Evolutionary conservation across 2,888 invertebrate species (phyloP).

Genomic region (Hyposoter didymator): DNA sequence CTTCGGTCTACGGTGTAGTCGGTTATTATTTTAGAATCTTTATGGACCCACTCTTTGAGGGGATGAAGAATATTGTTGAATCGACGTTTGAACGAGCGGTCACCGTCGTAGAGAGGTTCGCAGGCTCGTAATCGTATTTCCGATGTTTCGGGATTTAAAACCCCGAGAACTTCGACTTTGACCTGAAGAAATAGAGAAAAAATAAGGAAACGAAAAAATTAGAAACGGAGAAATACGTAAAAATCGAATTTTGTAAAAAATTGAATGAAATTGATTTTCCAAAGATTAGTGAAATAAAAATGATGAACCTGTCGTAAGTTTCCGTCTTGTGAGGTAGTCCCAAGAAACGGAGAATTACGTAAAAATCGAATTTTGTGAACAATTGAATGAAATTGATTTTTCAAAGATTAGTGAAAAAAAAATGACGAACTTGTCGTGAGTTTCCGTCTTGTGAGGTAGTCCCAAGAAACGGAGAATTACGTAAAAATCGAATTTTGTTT

Average conservation of each 20-base stretch:
- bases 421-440: no score
- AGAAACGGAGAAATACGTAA: neutral
- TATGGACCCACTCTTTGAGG: constrained; percentile 91
- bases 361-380: no score
- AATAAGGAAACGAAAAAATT: neutral
- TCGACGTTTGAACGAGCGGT: constrained; percentile 91
- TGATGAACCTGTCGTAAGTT: no score
- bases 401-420: no score
- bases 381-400: no score
- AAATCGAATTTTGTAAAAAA: neutral
- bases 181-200: constrained; percentile 85
- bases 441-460: no score
- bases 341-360: no score
- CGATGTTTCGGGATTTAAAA: constrained; percentile 89
- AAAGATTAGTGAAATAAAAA: no score
- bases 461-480: no score
- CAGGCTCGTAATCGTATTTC: constrained; percentile 92
- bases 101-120: constrained; percentile 92
- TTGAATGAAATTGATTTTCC: no score
- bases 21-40: constrained; percentile 91
- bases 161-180: constrained; percentile 94
- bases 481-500: no score
- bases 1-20: constrained; percentile 94
- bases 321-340: no score
- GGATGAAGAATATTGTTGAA: constrained; percentile 94